These are phyloP conservation scores for Chelmon rostratus DNA, from an alignment of 2,797 vertebrate species.

Conservation along the genomic window DNA sequence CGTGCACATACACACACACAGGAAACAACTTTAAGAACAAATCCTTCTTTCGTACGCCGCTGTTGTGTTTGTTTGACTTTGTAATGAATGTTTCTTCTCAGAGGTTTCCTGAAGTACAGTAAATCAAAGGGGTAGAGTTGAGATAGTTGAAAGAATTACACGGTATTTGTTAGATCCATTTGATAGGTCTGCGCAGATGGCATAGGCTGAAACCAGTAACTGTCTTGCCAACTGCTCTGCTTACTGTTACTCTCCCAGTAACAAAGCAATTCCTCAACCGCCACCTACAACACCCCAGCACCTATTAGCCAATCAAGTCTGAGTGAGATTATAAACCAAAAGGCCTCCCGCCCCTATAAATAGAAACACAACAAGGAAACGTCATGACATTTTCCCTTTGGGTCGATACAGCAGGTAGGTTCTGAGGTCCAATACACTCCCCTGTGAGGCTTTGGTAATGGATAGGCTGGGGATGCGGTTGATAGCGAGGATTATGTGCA, in stretches of 20 bases:
- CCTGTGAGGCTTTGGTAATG: slow-evolving; percentile 65
- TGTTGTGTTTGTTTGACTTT: slow-evolving; percentile 10
- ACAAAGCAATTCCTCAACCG: slow-evolving; percentile 37
- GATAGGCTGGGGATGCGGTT: slow-evolving; percentile 72
- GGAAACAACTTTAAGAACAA: slow-evolving; percentile 9
- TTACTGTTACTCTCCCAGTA: background rate
- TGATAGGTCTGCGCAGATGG: background rate
- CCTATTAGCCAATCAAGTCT: slow-evolving; percentile 58
- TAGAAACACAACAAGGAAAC: slow-evolving; percentile 56
- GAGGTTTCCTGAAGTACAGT: slow-evolving; percentile 3
- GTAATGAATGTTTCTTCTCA: background rate
- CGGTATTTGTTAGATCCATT: background rate
- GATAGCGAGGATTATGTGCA: slow-evolving; percentile 80
- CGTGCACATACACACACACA: background rate
- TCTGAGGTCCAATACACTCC: slow-evolving; percentile 52
- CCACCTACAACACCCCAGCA: slow-evolving; percentile 17
- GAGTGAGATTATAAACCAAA: slow-evolving; percentile 45
- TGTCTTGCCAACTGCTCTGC: background rate
- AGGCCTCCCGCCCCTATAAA: slow-evolving; percentile 39
- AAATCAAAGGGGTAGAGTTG: background rate
- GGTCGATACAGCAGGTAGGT: slow-evolving; percentile 48
- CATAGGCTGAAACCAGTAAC: background rate
- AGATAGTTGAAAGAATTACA: background rate
- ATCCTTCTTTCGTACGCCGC: slow-evolving; percentile 6
- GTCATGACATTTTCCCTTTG: slow-evolving; percentile 51